Evolutionary conservation across 2,113 vertebrate genomes (phyloP), one percentile per base, ranked within the genome.

Genomic region (Copsychus sechellarum): DNA sequence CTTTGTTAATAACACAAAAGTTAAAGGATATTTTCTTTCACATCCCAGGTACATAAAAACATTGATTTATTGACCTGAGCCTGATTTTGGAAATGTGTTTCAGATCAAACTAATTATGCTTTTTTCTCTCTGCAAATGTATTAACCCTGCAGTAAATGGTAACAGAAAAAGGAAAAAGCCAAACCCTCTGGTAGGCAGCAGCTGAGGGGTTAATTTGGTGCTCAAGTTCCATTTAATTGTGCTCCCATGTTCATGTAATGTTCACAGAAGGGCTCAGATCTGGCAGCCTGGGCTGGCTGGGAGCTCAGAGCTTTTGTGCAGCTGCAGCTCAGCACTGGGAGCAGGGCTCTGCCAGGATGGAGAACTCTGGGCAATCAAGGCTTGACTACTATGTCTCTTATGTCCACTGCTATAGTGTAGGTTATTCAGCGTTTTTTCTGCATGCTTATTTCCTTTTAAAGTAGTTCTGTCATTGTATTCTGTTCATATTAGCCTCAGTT

Each of bases 321-420:
- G 51, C 3, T 40, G 84, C 20, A 31, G 85, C 65, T 54, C 73
- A 24, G 92, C 15, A 1, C 8, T 38, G 57, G 54, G 58, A 73
- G 73, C 86, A 22, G 33, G n/a, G 58, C 40, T 95, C 96, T n/a
- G 5, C n/a, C 93, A 85, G 92, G 92, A 96, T 90, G 93, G 76
- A 23, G 4, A 74, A 13, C 28, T 51, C 70, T 12, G 84, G 74
- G n/a, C 73, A 40, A 8, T 78, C 73, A 5, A 36, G 29, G 3
- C 96, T 98, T 54, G 98, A 97, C 83, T 77, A 53, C 65, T 85
- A 16, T 42, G 20, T 98, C 72, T 98, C 98, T 79, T 97, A 95
- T 12, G 84, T 97, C 54, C 97, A 98, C 97, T 98, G 98, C 96
- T 98, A 97, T 83, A 98, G 97, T 8, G 96, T 98, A 98, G 95